Conservation (phyloP, 1,140 invertebrate genomes). For the Sarcophaga peregrina region DNA sequence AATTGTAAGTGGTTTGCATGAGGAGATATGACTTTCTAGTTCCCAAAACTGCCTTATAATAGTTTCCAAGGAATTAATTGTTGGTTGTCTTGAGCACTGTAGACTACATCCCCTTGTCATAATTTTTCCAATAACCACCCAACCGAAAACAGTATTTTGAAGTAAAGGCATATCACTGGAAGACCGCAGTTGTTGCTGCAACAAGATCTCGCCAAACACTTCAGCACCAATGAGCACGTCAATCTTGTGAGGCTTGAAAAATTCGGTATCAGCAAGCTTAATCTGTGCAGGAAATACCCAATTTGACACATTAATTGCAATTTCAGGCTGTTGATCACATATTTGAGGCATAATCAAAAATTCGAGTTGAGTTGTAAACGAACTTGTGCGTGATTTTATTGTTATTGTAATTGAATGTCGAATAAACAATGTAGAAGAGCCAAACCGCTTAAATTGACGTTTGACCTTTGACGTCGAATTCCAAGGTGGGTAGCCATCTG, state of each 20-base stretch:
- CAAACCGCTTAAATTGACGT: not conserved
- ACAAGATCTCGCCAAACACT: conserved; percentile 34
- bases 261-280: not conserved
- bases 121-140: conserved; percentile 34
- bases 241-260: conserved; percentile 17
- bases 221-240: conserved; percentile 33
- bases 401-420: no score
- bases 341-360: no score
- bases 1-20: not conserved
- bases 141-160: conserved; percentile 42
- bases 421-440: no score
- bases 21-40: not conserved
- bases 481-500: not conserved
- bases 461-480: not conserved
- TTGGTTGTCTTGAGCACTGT: no score
- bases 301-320: not conserved
- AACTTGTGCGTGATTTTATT: not conserved
- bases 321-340: no score
- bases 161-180: not conserved
- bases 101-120: not conserved
- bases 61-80: no score
- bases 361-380: not conserved
- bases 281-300: not conserved
- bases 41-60: not conserved
- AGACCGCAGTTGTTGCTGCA: conserved; percentile 6